These are phyloP conservation scores for Lydus trimaculatus DNA, from an alignment of 2,888 invertebrate species.

Conservation along the genomic window DNA sequence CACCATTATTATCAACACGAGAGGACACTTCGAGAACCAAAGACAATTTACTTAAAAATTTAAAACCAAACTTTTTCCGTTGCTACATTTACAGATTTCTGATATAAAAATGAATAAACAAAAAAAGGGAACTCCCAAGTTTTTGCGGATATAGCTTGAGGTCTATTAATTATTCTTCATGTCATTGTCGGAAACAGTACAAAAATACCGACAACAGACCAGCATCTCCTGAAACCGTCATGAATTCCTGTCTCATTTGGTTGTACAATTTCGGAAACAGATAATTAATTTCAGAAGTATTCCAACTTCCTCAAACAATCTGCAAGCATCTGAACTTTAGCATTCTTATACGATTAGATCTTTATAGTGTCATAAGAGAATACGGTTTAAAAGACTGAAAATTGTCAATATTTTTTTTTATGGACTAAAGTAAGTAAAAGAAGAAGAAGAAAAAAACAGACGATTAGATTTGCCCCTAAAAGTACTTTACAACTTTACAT, in stretches of 20 bases:
- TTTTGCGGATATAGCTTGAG: neutral
- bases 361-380: neutral
- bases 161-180: neutral
- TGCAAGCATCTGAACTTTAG: too few species aligned
- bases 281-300: neutral
- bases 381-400: neutral
- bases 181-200: neutral
- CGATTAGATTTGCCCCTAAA: neutral
- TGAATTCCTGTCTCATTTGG: neutral
- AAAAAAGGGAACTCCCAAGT: neutral
- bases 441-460: neutral
- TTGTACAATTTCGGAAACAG: neutral
- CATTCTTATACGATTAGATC: too few species aligned
- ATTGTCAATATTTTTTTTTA: neutral
- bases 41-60: too few species aligned
- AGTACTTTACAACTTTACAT: slow-evolving; percentile 26
- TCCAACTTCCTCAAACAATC: neutral
- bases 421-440: neutral
- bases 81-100: neutral
- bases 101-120: neutral
- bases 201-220: neutral
- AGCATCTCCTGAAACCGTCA: neutral
- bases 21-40: too few species aligned
- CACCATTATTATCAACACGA: neutral
- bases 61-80: neutral